Evolutionary conservation across 1,140 invertebrate species (phyloP).

Genomic region (Leptopilina clavipes): DNA sequence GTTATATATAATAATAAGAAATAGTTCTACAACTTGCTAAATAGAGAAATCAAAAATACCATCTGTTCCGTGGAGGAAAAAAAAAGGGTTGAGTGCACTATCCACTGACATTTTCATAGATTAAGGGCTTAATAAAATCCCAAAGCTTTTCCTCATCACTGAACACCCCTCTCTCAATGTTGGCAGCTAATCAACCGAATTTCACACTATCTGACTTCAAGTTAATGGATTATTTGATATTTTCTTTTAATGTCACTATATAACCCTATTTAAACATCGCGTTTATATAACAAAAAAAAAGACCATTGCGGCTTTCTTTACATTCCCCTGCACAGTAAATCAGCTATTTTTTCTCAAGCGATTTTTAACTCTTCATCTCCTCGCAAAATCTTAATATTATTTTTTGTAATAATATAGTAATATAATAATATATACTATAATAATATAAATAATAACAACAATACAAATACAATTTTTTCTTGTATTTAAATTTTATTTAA

Average conservation of each 20-base stretch:
- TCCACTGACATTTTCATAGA: constrained; percentile 13
- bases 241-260: constrained; percentile 14
- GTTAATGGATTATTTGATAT: constrained; percentile 24
- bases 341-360: not conserved
- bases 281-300: not conserved
- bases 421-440: no score
- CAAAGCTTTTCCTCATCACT: constrained; percentile 9
- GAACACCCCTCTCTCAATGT: constrained; percentile 11
- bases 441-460: no score
- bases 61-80: not conserved
- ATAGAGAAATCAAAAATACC: not conserved
- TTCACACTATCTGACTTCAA: not conserved
- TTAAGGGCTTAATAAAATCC: constrained; percentile 17
- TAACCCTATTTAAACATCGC: not conserved
- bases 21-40: not conserved
- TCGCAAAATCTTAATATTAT: no score
- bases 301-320: not conserved
- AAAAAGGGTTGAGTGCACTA: not conserved
- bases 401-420: no score
- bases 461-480: no score
- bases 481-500: no score
- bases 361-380: not conserved
- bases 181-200: constrained; percentile 11
- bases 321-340: not conserved
- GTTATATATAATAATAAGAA: no score